phyloP scores from a whole-genome alignment of 1,140 invertebrate species.

The Mercenaria mercenaria region DNA sequence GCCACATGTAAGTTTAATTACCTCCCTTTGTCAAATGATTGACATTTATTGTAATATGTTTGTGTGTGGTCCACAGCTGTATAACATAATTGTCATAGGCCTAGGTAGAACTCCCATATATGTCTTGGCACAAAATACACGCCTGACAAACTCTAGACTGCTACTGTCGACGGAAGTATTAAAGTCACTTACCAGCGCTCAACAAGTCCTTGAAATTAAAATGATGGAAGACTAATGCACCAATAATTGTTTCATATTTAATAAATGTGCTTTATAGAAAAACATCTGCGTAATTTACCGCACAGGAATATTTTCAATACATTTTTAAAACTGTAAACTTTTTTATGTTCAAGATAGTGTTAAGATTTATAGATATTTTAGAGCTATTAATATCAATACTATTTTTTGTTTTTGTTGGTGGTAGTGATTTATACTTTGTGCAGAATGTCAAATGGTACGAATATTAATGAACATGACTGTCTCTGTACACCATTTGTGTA shows the following conservation, averaged over 20 bases:
- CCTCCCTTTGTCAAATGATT: conserved; percentile 10
- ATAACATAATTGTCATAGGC: conserved; percentile 32
- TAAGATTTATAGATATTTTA: not conserved
- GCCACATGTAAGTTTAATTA: not conserved
- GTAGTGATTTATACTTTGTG: not conserved
- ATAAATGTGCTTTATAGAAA: not conserved
- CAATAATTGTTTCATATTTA: not conserved
- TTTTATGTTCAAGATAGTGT: not conserved
- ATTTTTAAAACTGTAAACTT: not conserved
- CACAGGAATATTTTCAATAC: too few relatives aligned
- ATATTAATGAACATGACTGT: not conserved
- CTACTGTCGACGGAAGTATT: not conserved
- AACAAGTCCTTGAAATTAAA: not conserved
- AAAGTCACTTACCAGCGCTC: not conserved
- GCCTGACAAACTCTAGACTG: not conserved
- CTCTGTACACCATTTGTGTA: not conserved
- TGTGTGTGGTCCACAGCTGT: conserved; percentile 58
- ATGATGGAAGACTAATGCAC: conserved; percentile 1
- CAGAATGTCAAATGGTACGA: not conserved
- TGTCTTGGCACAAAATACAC: not conserved
- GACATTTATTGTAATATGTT: not conserved
- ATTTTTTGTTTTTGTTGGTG: not conserved
- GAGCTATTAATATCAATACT: not conserved
- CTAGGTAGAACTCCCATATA: conserved; percentile 3
- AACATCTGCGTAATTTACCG: not conserved